Evolutionary conservation across 1,140 invertebrate species (phyloP), one percentile per base, ranked within the genome.

Genomic region (Heterodera carotae): DNA sequence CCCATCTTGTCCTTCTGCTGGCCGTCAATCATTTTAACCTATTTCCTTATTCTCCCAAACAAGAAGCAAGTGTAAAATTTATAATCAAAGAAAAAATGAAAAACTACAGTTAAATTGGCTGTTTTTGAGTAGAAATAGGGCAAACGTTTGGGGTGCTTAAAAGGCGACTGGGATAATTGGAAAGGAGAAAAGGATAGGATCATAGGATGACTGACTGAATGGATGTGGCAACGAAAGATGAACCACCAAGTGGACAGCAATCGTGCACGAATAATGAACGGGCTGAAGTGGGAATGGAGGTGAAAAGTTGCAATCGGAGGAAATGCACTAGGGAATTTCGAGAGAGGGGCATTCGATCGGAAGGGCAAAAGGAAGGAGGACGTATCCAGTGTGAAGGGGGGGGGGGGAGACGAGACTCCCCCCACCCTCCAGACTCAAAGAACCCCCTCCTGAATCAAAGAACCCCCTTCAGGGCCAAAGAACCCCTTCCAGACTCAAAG

Each of bases 241-340:
- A 33, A 22, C 8, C n/a, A 12, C 8, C 8, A 69, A 62, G 22
- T 8, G 62, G 25, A 66, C 62, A 31, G 62, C 27, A 22, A 66
- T 66, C 31, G 62, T 71, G 43, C 56, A 71, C 56, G 69, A 71
- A 71, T n/a, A n/a, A n/a, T n/a, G n/a, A n/a, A n/a, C n/a, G n/a
- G n/a, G n/a, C n/a, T 33, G 12, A 25, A 71, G 27, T 53, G 29
- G 15, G 69, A 31, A 15, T 53, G 69, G 29, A 34, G 69, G 56
- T 22, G 22, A n/a, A 18, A n/a, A 68, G 39, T 12, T 31, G 62
- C 29, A 60, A 7, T 56, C 2, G 33, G 48, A 56, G 39, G 60
- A 66, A 66, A 66, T 31, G 62, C 62, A 66, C 62, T 2, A 27
- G 62, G 62, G 62, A 34, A 27, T 25, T 22, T 0, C 5, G 62